Percentiles rank a stretch among this genome's conserved stretches.
Evolutionary conservation across 2,797 vertebrate genomes (phyloP).

Genomic region (Avahi laniger): DNA sequence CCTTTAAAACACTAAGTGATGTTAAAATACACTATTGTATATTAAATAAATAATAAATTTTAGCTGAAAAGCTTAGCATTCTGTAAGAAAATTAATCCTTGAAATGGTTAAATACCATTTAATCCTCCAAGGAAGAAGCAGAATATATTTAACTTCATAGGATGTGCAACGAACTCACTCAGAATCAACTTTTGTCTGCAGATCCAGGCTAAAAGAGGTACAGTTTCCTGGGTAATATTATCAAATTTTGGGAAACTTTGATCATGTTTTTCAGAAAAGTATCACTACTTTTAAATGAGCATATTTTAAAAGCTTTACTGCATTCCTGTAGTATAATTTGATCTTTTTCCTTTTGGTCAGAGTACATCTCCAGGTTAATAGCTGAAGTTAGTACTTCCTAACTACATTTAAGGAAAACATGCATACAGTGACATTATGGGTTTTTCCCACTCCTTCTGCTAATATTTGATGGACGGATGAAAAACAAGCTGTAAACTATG

Average conservation of each 20-base stretch:
- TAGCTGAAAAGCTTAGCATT: background rate
- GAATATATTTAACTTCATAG: background rate
- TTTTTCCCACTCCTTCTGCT: background rate
- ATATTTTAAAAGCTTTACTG: background rate
- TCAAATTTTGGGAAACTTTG: background rate
- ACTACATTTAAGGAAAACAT: background rate
- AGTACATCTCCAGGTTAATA: background rate
- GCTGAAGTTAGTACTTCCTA: background rate
- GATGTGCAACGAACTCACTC: background rate
- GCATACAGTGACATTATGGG: background rate
- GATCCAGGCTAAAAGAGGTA: background rate
- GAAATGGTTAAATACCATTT: background rate
- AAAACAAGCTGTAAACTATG: background rate
- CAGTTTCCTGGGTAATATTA: background rate
- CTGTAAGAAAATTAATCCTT: background rate
- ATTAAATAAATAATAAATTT: background rate
- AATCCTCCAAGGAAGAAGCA: background rate
- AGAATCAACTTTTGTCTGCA: background rate
- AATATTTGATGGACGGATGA: background rate
- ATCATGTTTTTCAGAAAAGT: background rate
- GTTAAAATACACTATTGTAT: background rate
- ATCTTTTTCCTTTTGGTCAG: background rate
- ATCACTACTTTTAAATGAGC: background rate
- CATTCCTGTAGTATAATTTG: background rate
- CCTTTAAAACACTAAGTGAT: background rate